Conservation (phyloP, 2,797 vertebrate species). For the Poeciliopsis turneri region DNA sequence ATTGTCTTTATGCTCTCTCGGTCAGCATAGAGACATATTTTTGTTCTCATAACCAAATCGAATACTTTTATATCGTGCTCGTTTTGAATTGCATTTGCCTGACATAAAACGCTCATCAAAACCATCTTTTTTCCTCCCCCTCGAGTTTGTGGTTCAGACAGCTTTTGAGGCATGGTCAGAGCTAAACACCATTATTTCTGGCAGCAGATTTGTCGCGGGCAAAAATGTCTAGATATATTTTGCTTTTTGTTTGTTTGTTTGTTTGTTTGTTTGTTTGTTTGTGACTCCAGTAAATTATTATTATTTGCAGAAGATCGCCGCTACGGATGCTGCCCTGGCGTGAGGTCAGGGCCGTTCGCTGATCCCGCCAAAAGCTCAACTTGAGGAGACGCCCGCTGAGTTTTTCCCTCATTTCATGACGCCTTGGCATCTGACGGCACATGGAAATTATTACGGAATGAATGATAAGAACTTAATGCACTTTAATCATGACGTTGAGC, state of each 20-base stretch:
- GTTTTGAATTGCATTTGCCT: conserved; percentile 4
- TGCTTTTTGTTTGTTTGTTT: not conserved
- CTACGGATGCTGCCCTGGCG: not conserved
- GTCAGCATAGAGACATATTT: not conserved
- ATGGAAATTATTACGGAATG: not conserved
- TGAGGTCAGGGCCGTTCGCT: not conserved
- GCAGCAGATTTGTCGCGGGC: conserved; percentile 1
- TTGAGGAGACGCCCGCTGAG: too few relatives aligned
- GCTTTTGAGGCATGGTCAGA: not conserved
- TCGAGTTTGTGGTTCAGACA: too few relatives aligned
- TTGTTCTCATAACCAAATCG: not conserved
- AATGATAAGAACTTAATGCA: too few relatives aligned
- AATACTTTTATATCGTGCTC: not conserved
- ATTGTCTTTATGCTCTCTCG: not conserved
- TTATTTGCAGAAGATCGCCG: not conserved
- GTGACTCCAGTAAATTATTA: not conserved
- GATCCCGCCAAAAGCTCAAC: too few relatives aligned
- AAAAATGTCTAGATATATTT: not conserved
- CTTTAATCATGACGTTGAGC: not conserved
- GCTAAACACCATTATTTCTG: not conserved
- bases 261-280: conserved; percentile 2
- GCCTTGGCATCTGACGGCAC: not conserved
- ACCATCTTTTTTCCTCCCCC: too few relatives aligned
- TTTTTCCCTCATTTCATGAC: not conserved
- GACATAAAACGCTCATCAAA: not conserved